Conservation (phyloP, 2,113 vertebrate species). For the Halcyon senegalensis region DNA sequence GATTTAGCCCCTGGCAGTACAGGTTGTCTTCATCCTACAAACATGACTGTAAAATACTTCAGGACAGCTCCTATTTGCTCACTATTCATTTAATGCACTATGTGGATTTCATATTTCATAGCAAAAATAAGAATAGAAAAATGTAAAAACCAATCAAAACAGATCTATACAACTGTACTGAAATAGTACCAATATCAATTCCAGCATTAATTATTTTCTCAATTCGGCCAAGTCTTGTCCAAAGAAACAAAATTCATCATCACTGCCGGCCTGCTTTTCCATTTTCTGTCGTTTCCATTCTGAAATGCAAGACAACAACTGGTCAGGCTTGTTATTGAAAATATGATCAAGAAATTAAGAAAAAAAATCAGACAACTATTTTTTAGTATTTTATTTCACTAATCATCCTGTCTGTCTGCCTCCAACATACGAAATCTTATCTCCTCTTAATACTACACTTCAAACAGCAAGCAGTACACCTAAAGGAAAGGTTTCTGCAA, state of each 20-base stretch:
- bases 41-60: slow-evolving; percentile 1
- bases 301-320: slow-evolving; percentile 62
- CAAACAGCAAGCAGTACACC: background rate
- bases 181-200: slow-evolving; percentile 71
- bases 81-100: slow-evolving; percentile 45
- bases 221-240: slow-evolving; percentile 20
- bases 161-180: slow-evolving; percentile 69
- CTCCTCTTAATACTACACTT: background rate
- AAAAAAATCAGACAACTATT: background rate
- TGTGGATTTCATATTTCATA: slow-evolving; percentile 59
- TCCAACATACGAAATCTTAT: background rate
- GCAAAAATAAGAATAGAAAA: slow-evolving; percentile 75
- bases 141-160: slow-evolving; percentile 71
- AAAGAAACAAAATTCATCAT: background rate
- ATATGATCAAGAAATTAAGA: background rate
- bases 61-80: slow-evolving; percentile 56
- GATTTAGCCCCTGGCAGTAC: background rate
- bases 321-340: background rate
- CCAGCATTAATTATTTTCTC: slow-evolving; percentile 56
- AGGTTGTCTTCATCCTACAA: slow-evolving; percentile 58
- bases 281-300: slow-evolving; percentile 93
- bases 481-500: background rate
- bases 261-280: slow-evolving; percentile 93
- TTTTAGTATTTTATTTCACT: background rate
- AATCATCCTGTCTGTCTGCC: background rate